Evolutionary conservation across 2,797 vertebrate genomes (phyloP), one percentile per base, ranked within the genome.

Genomic region (Falco biarmicus): DNA sequence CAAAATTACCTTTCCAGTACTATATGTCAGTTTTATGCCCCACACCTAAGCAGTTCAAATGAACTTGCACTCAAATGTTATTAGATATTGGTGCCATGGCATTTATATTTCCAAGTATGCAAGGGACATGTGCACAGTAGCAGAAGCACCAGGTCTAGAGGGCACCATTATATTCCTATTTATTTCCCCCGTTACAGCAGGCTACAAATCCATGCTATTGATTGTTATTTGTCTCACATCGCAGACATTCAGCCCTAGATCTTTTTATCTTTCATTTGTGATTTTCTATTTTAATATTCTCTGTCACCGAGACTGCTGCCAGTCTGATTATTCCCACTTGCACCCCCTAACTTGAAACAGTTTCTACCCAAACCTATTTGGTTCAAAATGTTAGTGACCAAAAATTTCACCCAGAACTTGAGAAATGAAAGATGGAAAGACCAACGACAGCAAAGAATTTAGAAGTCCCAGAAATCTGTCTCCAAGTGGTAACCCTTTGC

Each of bases 141-240:
- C 78, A 95, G 84, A 94, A 94, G 56, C 45, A 93, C 68, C 90
- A 77, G 95, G 95, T 96, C 89, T 94, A 95, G 69, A 95, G 90
- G 86, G 64, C 88, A 93, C 90, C 57, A 41, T 84, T 92, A 88
- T 76, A 89, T 81, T 89, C 91, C 90, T 88, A 74, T 94, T 93
- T 95, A 92, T 93, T 92, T 94, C 66, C 54, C 22, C 61, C 71
- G 82, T 86, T 95, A 66, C 51, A 96, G 57, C 47, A 81, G 54
- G 50, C 65, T 96, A 92, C 82, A 96, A 79, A 86, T 48, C 41
- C 76, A 63, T 20, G 57, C 43, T 95, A 91, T 89, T 87, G 89
- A 93, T 93, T 90, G 54, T 48, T 94, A 89, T 91, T 95, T 93
- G 50, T 86, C 84, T 91, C 87, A 63, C 77, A 86, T 31, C 0